phyloP scores from a whole-genome alignment of 2,797 vertebrate species.

The Syncerus caffer region DNA sequence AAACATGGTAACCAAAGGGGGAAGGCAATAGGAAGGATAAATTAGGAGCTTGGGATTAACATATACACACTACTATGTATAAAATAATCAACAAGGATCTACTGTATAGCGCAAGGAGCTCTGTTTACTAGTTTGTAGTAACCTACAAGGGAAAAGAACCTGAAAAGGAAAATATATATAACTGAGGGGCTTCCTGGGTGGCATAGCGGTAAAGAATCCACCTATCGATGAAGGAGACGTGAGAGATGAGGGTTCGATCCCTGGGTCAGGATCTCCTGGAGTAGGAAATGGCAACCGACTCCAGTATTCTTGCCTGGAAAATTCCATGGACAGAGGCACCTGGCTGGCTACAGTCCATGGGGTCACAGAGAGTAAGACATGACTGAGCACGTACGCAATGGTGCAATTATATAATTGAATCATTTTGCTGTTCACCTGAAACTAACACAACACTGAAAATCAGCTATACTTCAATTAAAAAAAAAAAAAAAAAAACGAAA shows the following conservation, averaged over 20 bases:
- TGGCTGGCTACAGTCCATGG: neutral
- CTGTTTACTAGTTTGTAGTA: neutral
- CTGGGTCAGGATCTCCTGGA: neutral
- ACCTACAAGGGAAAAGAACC: neutral
- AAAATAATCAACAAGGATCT: neutral
- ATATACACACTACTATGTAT: neutral
- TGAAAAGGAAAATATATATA: neutral
- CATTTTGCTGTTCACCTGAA: neutral
- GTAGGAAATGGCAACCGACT: neutral
- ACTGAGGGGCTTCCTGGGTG: neutral
- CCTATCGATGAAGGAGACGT: rapidly evolving
- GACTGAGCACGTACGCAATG: neutral
- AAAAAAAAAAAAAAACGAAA: neutral
- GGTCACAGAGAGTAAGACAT: neutral
- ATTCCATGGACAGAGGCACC: neutral
- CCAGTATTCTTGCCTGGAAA: neutral
- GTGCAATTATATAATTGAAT: neutral
- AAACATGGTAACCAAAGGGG: neutral
- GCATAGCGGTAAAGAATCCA: neutral
- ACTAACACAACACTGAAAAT: neutral
- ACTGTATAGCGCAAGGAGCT: neutral
- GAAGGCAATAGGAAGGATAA: neutral
- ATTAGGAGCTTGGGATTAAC: neutral
- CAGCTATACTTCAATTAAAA: neutral
- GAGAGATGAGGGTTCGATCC: neutral